Conservation (phyloP, 2,797 vertebrate genomes). For the Morus bassanus region DNA sequence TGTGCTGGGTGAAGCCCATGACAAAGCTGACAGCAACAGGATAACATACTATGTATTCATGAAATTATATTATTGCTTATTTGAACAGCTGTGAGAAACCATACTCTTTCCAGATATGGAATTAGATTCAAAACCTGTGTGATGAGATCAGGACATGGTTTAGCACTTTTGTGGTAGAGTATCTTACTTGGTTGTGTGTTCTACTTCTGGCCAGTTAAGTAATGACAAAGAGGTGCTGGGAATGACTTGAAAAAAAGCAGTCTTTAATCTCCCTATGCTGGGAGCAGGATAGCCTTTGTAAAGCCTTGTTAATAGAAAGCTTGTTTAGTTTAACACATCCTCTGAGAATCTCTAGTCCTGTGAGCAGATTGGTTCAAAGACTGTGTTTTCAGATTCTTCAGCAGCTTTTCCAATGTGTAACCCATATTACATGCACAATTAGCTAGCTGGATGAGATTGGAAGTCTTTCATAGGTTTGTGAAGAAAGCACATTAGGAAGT, state of each 20-base stretch:
- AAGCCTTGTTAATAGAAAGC: background rate
- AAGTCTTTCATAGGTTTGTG: background rate
- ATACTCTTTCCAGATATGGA: background rate
- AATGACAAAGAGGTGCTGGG: background rate
- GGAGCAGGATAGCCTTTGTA: background rate
- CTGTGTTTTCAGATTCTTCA: background rate
- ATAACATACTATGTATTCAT: accelerated
- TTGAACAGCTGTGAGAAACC: background rate
- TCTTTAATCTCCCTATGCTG: background rate
- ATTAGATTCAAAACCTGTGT: background rate
- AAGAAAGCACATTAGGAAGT: background rate
- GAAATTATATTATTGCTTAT: background rate
- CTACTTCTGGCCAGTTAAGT: background rate
- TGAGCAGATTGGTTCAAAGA: background rate
- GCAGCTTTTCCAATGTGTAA: background rate
- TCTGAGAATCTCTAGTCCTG: background rate
- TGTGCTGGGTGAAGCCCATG: background rate
- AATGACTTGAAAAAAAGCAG: background rate
- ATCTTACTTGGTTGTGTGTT: background rate
- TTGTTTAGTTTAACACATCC: background rate
- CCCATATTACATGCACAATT: background rate
- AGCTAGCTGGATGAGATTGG: background rate
- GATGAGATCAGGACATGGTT: background rate
- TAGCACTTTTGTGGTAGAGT: background rate
- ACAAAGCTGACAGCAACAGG: background rate